Percentiles rank a stretch among this genome's conserved stretches.
These are phyloP conservation scores for Tenthredo notha DNA, from an alignment of 2,888 invertebrate genomes.

Conservation along the genomic window DNA sequence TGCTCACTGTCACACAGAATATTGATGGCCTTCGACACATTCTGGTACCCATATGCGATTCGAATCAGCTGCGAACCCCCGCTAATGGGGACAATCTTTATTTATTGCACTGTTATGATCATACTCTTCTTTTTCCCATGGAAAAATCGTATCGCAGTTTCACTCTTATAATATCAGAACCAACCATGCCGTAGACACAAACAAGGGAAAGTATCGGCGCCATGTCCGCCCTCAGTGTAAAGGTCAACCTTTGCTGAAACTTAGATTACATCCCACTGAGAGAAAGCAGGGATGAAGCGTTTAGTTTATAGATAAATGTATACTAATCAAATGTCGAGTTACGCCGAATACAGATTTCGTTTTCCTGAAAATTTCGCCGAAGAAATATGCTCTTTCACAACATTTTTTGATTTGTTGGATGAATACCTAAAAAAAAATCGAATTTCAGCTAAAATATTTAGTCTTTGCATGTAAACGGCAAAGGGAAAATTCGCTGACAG, in stretches of 20 bases:
- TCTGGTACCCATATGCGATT: slow-evolving; percentile 38
- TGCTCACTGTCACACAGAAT: slow-evolving; percentile 52
- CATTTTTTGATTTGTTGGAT: neutral
- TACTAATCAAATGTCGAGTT: neutral
- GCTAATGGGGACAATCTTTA: slow-evolving; percentile 55
- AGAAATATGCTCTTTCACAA: neutral
- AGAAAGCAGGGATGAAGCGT: neutral
- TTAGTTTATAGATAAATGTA: neutral
- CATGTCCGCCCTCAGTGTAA: neutral
- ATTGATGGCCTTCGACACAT: slow-evolving; percentile 57
- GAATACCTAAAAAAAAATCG: neutral
- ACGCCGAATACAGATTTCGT: neutral
- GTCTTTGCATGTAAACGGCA: neutral
- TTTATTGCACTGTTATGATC: slow-evolving; percentile 57
- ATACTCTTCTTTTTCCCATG: neutral
- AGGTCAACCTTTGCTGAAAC: neutral
- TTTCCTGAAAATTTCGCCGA: neutral
- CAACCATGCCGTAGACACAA: neutral
- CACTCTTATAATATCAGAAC: neutral
- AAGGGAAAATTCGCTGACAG: neutral
- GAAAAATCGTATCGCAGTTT: slow-evolving; percentile 26
- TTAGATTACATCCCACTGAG: neutral
- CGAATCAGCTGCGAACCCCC: slow-evolving; percentile 36
- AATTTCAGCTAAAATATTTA: neutral
- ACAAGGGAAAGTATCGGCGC: neutral